phyloP scores from a whole-genome alignment of 1,140 invertebrate genomes.

The Drosophila jambulina region DNA sequence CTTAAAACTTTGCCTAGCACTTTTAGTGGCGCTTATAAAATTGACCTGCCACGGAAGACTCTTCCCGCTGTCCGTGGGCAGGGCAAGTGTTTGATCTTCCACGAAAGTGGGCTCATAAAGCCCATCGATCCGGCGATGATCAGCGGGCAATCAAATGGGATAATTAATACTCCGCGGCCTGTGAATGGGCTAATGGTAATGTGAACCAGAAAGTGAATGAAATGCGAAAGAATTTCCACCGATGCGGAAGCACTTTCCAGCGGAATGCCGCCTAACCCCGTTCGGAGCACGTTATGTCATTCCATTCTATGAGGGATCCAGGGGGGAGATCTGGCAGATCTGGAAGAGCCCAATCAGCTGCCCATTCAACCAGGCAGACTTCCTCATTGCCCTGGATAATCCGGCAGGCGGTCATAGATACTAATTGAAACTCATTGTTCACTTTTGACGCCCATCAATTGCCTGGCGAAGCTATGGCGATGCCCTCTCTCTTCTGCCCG shows the following conservation, averaged over 20 bases:
- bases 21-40: conserved; percentile 70
- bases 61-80: conserved; percentile 46
- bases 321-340: conserved; percentile 12
- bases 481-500: conserved; percentile 9
- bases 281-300: conserved; percentile 27
- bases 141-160: conserved; percentile 40
- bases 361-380: conserved; percentile 62
- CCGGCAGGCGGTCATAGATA: conserved; percentile 53
- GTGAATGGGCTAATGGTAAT: conserved; percentile 27
- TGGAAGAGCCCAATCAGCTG: conserved; percentile 63
- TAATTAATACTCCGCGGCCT: conserved; percentile 31
- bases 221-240: conserved; percentile 23
- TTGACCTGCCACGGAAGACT: conserved; percentile 60
- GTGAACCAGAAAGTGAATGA: conserved; percentile 22
- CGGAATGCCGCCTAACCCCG: conserved; percentile 14
- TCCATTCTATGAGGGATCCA: conserved; percentile 10
- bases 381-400: conserved; percentile 72
- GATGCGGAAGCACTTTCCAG: conserved; percentile 42
- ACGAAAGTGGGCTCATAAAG: conserved; percentile 53
- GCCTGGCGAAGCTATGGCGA: conserved; percentile 27
- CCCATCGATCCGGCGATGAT: conserved; percentile 29
- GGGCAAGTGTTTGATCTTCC: conserved; percentile 72
- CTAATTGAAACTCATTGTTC: conserved; percentile 82
- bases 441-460: conserved; percentile 78
- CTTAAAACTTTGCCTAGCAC: conserved; percentile 42